Percentiles rank a stretch among this genome's conserved stretches.
Evolutionary conservation across 2,797 vertebrate species (phyloP).

Genomic region (Euthynnus affinis): DNA sequence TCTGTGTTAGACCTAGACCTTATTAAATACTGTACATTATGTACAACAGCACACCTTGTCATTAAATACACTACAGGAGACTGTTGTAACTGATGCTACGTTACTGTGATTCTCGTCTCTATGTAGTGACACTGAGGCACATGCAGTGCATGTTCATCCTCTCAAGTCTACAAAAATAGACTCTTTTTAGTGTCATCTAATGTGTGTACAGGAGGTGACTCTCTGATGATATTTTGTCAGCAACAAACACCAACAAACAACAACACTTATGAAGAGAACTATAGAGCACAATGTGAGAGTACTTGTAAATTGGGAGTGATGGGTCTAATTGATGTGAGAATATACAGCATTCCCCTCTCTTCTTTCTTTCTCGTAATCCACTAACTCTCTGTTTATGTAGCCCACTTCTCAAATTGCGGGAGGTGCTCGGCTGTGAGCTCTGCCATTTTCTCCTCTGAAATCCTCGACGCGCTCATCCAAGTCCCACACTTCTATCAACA

Average conservation of each 20-base stretch:
- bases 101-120: conserved; percentile 21
- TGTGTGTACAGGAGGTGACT: conserved; percentile 58
- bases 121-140: neutral
- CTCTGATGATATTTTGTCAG: conserved; percentile 58
- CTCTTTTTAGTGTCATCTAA: conserved; percentile 55
- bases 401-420: conserved; percentile 65
- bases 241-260: conserved; percentile 66
- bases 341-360: conserved; percentile 51
- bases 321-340: conserved; percentile 72
- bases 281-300: conserved; percentile 54
- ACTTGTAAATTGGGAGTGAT: conserved; percentile 67
- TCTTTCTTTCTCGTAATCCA: conserved; percentile 44
- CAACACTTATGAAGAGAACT: conserved; percentile 62
- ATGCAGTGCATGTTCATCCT: conserved; percentile 38
- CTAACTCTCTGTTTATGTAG: conserved; percentile 52
- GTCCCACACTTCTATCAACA: conserved; percentile 54
- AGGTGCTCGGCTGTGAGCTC: conserved; percentile 66
- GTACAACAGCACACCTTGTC: conserved; percentile 11
- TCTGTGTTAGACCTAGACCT: neutral
- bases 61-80: neutral
- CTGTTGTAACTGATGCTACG: neutral
- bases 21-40: conserved; percentile 8
- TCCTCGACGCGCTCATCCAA: conserved; percentile 37
- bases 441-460: conserved; percentile 65
- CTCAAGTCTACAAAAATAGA: conserved; percentile 46